These are phyloP conservation scores for Paramuricea clavata DNA, from an alignment of 92 coral and sea anemone species.

Conservation along the genomic window DNA sequence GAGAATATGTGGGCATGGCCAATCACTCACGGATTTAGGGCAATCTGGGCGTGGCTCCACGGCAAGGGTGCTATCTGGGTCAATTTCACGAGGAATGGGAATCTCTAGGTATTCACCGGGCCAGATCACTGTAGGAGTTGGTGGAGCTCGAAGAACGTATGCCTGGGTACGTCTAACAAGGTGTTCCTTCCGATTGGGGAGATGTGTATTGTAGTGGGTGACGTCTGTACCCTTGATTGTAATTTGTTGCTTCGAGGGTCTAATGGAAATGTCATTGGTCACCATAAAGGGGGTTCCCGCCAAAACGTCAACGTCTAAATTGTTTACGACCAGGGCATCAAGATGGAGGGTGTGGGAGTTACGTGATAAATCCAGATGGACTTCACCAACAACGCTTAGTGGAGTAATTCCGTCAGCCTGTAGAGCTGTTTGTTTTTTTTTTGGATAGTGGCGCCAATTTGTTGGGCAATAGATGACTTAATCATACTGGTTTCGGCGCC, in stretches of 20 bases:
- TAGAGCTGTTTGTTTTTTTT: slow-evolving; percentile 8
- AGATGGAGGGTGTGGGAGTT: neutral
- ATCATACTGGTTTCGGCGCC: slow-evolving; percentile 67
- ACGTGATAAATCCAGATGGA: neutral
- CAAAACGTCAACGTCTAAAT: slow-evolving; percentile 65
- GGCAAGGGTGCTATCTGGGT: slow-evolving; percentile 40
- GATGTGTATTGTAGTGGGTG: neutral
- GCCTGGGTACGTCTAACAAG: slow-evolving; percentile 38
- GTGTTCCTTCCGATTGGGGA: too few species aligned
- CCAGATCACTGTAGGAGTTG: slow-evolving; percentile 46
- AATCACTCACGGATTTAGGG: neutral
- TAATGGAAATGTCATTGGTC: neutral
- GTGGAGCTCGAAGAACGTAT: slow-evolving; percentile 49
- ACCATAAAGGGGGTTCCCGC: slow-evolving; percentile 72
- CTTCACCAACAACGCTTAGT: slow-evolving; percentile 47
- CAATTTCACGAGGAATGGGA: slow-evolving; percentile 14
- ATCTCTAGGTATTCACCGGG: slow-evolving; percentile 48
- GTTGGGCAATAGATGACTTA: neutral
- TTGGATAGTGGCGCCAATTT: slow-evolving; percentile 10
- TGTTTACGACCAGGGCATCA: slow-evolving; percentile 50
- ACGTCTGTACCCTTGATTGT: neutral
- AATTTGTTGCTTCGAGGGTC: neutral
- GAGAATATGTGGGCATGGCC: slow-evolving; percentile 74
- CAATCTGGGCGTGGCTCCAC: slow-evolving; percentile 60
- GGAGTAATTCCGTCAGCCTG: slow-evolving; percentile 46